Base-by-base conservation (phyloP, 2,888 invertebrate species). In the Mythimna impura region DNA sequence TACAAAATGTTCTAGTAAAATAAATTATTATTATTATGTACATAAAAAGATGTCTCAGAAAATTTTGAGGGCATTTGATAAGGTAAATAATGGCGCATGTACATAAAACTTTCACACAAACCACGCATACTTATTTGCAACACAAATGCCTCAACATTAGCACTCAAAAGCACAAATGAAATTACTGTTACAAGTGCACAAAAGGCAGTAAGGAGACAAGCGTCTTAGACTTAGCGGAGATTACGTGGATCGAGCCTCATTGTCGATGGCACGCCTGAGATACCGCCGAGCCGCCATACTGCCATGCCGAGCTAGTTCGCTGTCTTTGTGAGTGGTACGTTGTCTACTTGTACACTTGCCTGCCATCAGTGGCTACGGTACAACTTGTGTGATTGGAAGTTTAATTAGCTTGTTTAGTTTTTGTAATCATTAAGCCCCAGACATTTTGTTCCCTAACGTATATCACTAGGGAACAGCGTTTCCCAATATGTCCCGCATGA, bases 181-280 rank as follows among this genome's bases (percentile, higher is more conserved):
- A 78, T 70, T 64, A 61, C 64, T 55, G 54, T 36, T 67, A 40
- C 66, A 74, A 64, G 52, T 61, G 71, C 43, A 66, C 50, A 73
- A 60, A 57, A 75, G 61, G 71, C 66, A 67, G 68, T 61, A 76
- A 66, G 64, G 57, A 74, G 61, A 66, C 73, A 71, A 54, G 50
- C 64, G 68, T 64, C 80, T 74, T 69, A 71, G 62, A 62, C 67
- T 72, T 82, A 83, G 80, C 83, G 52, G 66, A 84, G 83, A 87
- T 87, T 84, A 84, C 76, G 74, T 69, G 77, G 77, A 85, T 82
- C 69, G 67, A 72, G 78, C 66, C 25, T 71, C 76, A 78, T 82
- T 86, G 82, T 86, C 79, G 71, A 81, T 77, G 75, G 78, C 80
- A 75, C 76, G 80, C 65, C 63, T 72, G 43, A 82, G 80, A 78